A percentile compares a stretch with the other conserved stretches of the same genome.
phyloP scores from a whole-genome alignment of 2,113 vertebrate species.

The Perca fluviatilis region DNA sequence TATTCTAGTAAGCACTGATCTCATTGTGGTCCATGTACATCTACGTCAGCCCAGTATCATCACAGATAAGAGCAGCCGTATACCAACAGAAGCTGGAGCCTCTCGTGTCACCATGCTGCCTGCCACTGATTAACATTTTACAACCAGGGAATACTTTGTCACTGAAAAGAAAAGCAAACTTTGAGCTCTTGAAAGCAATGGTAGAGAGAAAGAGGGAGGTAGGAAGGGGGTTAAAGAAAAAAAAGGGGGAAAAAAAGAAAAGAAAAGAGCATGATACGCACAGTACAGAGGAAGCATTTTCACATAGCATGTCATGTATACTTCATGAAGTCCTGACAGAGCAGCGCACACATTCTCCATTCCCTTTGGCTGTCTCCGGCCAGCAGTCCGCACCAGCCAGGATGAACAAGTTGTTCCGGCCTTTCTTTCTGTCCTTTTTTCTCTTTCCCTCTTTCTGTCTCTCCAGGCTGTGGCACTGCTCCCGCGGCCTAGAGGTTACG shows the following conservation, averaged over 20 bases:
- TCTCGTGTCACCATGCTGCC: slow-evolving; percentile 51
- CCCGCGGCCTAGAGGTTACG: slow-evolving; percentile 44
- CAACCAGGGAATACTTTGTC: slow-evolving; percentile 80
- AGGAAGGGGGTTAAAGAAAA: slow-evolving; percentile 48
- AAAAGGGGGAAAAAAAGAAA: not conserved
- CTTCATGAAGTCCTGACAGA: slow-evolving; percentile 84
- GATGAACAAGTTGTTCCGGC: slow-evolving; percentile 78
- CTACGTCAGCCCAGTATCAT: slow-evolving; percentile 18
- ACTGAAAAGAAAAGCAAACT: slow-evolving; percentile 76
- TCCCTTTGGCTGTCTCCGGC: slow-evolving; percentile 79
- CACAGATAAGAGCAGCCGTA: slow-evolving; percentile 29
- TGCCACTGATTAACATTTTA: slow-evolving; percentile 81
- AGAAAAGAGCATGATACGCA: slow-evolving; percentile 67
- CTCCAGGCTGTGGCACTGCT: slow-evolving; percentile 41
- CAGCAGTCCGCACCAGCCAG: slow-evolving; percentile 71
- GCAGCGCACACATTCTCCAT: slow-evolving; percentile 72
- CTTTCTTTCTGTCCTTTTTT: slow-evolving; percentile 52
- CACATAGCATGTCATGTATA: slow-evolving; percentile 83
- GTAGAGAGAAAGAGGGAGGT: slow-evolving; percentile 41
- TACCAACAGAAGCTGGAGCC: slow-evolving; percentile 54
- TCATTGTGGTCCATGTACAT: slow-evolving; percentile 39
- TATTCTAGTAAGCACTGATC: slow-evolving; percentile 71
- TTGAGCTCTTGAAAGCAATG: slow-evolving; percentile 74
- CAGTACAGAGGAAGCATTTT: slow-evolving; percentile 82
- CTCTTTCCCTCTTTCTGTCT: slow-evolving; percentile 36